phyloP scores from a whole-genome alignment of 1,140 invertebrate genomes.

The Solenopsis fugax region DNA sequence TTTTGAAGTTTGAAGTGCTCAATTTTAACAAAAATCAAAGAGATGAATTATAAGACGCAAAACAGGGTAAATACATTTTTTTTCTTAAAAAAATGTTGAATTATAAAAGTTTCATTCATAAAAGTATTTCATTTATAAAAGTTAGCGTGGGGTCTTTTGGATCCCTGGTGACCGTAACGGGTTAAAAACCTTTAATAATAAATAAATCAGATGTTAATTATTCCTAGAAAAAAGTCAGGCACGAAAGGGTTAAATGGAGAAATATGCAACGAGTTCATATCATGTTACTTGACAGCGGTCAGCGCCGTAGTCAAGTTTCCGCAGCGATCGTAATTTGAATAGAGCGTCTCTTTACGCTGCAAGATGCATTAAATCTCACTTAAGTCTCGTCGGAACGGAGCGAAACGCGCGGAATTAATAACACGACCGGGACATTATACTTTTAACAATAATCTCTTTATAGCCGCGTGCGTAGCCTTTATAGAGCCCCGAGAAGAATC shows the following conservation, averaged over 20 bases:
- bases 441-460: slow-evolving; percentile 39
- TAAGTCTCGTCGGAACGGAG: neutral
- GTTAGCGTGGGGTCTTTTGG: too few species aligned
- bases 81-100: too few species aligned
- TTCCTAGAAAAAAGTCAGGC: too few species aligned
- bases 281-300: neutral
- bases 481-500: neutral
- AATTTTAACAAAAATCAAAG: too few species aligned
- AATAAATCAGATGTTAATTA: too few species aligned
- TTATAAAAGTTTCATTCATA: too few species aligned
- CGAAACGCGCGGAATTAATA: slow-evolving; percentile 37
- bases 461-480: slow-evolving; percentile 1
- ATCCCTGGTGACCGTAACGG: too few species aligned
- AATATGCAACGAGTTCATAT: slow-evolving; percentile 1
- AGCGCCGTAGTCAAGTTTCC: neutral
- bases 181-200: too few species aligned
- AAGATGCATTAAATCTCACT: neutral
- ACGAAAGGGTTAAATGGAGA: neutral
- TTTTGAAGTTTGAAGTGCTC: too few species aligned
- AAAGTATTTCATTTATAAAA: too few species aligned
- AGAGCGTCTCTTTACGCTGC: neutral
- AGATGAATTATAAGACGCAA: too few species aligned
- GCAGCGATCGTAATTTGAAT: slow-evolving; percentile 4
- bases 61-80: too few species aligned
- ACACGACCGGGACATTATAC: neutral